phyloP scores from a whole-genome alignment of 2,797 vertebrate species.

The Poliocrania exsul region DNA sequence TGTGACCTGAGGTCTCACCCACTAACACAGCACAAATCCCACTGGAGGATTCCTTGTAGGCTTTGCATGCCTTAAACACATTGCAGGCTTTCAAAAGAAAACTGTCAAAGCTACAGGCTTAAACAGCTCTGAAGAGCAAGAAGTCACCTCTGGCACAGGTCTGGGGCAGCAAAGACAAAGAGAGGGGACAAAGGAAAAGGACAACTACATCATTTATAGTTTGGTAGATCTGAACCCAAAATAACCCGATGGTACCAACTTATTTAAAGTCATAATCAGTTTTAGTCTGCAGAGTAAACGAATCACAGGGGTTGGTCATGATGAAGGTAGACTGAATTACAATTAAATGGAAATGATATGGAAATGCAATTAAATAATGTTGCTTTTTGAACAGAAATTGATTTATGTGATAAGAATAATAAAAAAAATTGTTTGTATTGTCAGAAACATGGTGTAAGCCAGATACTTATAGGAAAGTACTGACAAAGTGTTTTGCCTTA shows the following conservation, averaged over 20 bases:
- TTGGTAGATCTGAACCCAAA: background rate
- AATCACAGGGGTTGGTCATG: background rate
- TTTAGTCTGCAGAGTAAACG: background rate
- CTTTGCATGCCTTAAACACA: background rate
- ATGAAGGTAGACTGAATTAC: background rate
- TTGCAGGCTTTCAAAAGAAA: background rate
- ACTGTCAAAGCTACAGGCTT: background rate
- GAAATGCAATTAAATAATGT: background rate
- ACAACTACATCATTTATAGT: background rate
- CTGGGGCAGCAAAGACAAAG: background rate
- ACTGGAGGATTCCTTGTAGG: background rate
- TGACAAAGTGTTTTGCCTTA: background rate
- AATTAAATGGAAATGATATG: background rate
- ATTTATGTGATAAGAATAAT: background rate
- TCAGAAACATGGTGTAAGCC: background rate
- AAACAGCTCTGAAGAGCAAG: background rate
- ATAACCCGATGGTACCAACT: background rate
- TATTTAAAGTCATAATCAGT: background rate
- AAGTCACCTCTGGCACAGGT: background rate
- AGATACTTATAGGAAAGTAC: background rate
- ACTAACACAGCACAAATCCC: background rate
- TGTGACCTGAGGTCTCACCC: background rate
- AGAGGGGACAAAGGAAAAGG: background rate
- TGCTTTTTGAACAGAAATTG: background rate
- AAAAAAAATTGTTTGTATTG: background rate